A percentile compares a stretch with the other conserved stretches of the same genome.
Conservation (phyloP, 2,113 vertebrate species). For the Macrotus californicus region DNA sequence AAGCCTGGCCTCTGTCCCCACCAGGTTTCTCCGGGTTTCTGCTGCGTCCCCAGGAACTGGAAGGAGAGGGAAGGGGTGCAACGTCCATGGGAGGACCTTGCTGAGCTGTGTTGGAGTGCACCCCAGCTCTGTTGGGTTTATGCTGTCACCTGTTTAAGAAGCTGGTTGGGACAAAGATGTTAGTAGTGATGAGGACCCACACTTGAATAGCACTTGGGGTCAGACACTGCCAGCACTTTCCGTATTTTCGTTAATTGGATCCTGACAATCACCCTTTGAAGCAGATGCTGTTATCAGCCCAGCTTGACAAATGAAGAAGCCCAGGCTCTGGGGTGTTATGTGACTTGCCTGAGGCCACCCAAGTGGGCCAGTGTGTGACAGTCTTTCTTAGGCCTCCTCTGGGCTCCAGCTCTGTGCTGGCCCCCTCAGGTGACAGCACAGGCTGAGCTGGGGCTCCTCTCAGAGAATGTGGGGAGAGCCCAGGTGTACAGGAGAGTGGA, state of each 20-base stretch:
- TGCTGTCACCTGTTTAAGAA: accelerated
- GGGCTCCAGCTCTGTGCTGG: not conserved
- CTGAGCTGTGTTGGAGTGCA: not conserved
- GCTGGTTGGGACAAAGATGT: accelerated
- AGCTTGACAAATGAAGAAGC: not conserved
- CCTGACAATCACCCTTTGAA: not conserved
- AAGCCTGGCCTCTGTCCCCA: not conserved
- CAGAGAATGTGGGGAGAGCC: not conserved
- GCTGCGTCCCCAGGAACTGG: not conserved
- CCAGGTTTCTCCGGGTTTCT: too few relatives aligned
- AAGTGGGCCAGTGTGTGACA: too few relatives aligned
- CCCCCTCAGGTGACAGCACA: not conserved
- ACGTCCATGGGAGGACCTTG: not conserved
- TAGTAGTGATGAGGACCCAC: not conserved
- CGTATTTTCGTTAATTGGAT: accelerated
- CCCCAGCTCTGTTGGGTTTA: not conserved
- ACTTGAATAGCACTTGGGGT: accelerated
- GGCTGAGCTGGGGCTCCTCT: not conserved
- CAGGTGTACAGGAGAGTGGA: not conserved
- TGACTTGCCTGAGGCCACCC: not conserved
- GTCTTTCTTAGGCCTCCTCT: not conserved
- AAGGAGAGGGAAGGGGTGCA: not conserved
- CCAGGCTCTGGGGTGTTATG: not conserved
- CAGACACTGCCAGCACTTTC: not conserved
- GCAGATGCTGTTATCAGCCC: too few relatives aligned